These are phyloP conservation scores for Neria commutata DNA, from an alignment of 2,888 invertebrate genomes.

Conservation along the genomic window DNA sequence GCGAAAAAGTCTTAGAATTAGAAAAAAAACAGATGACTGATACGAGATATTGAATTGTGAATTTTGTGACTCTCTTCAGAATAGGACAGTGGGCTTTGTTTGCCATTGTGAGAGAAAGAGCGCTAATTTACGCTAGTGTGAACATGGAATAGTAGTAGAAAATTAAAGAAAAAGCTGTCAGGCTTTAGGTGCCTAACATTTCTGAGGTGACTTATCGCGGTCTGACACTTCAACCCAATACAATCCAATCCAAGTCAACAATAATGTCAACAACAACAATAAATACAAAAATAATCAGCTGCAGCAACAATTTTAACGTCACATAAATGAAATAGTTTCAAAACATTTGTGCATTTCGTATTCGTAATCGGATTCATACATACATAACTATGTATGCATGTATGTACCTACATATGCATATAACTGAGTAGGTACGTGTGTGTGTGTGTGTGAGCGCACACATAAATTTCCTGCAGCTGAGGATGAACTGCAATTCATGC, in stretches of 20 bases:
- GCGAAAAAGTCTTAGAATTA: no score
- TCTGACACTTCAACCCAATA: conserved; percentile 19
- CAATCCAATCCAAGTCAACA: conserved; percentile 15
- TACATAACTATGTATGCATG: conserved; percentile 24
- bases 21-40: no score
- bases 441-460: background rate
- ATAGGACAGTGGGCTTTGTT: no score
- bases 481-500: conserved; percentile 25
- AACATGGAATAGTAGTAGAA: no score
- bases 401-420: conserved; percentile 3
- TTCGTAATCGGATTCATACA: background rate
- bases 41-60: no score
- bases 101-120: no score
- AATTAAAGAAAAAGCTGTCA: no score
- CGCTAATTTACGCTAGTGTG: no score
- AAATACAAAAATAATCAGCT: no score
- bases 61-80: no score
- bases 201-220: conserved; percentile 34
- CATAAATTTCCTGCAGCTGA: conserved; percentile 26
- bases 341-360: conserved; percentile 25
- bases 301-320: conserved; percentile 35
- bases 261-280: conserved; percentile 4
- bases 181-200: no score
- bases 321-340: conserved; percentile 46
- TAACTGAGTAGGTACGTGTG: background rate